These are phyloP conservation scores for Bucco capensis DNA, from an alignment of 2,113 vertebrate species.

Conservation along the genomic window DNA sequence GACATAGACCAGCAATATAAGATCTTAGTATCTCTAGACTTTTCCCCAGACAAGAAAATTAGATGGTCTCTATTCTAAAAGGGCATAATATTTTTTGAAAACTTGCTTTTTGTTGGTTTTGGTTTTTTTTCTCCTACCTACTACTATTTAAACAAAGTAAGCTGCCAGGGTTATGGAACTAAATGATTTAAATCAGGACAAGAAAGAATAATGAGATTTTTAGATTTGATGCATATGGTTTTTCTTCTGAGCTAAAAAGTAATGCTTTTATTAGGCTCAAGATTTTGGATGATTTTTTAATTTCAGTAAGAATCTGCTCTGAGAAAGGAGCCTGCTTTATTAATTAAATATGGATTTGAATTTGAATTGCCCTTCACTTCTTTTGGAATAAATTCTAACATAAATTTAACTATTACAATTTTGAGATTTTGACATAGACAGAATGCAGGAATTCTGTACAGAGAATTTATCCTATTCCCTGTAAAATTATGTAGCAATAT, in stretches of 20 bases:
- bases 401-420: not conserved
- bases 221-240: not conserved
- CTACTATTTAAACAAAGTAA: not conserved
- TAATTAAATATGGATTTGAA: not conserved
- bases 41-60: not conserved
- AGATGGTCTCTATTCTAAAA: not conserved
- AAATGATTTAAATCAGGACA: not conserved
- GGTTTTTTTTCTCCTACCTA: not conserved
- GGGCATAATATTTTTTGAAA: not conserved
- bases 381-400: not conserved
- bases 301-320: not conserved
- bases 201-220: not conserved
- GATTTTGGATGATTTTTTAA: not conserved
- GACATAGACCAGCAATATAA: fast-evolving
- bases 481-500: not conserved
- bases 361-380: not conserved
- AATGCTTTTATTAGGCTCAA: not conserved
- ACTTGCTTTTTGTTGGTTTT: not conserved
- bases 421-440: not conserved
- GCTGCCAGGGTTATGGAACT: not conserved
- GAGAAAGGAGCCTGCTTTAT: not conserved
- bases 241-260: not conserved
- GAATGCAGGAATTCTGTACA: not conserved
- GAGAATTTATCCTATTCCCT: not conserved
- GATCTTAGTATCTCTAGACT: not conserved